These are phyloP conservation scores for Apamea epomidion DNA, from an alignment of 2,888 invertebrate genomes.

Conservation along the genomic window DNA sequence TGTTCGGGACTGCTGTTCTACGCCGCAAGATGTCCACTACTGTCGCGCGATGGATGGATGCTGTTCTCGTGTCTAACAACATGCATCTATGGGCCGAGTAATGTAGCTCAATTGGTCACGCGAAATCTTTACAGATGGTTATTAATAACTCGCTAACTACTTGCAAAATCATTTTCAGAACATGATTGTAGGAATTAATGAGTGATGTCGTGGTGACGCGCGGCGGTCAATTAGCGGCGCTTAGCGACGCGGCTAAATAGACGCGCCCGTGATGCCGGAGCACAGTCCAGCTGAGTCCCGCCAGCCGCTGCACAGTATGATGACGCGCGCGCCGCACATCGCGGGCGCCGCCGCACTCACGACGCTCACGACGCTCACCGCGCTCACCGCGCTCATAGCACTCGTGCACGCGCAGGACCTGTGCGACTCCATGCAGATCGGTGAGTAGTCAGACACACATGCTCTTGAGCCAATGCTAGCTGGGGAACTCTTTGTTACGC, in stretches of 20 bases:
- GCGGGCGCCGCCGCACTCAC: neutral
- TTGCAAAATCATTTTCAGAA: constrained; percentile 37
- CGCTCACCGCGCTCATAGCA: constrained; percentile 4
- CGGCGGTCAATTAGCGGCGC: constrained; percentile 22
- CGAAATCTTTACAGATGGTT: constrained; percentile 28
- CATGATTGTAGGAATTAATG: constrained; percentile 47
- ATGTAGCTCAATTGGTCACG: constrained; percentile 44
- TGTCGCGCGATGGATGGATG: neutral
- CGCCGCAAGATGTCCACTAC: neutral
- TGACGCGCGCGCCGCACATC: neutral
- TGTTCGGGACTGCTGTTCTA: no score
- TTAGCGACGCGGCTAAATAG: constrained; percentile 36
- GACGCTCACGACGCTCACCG: neutral
- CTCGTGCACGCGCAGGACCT: constrained; percentile 22
- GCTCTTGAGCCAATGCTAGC: neutral
- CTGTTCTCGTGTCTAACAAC: neutral
- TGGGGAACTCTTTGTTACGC: neutral
- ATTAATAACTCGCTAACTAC: constrained; percentile 35
- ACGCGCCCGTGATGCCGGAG: neutral
- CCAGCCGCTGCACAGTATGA: neutral
- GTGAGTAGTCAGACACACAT: constrained; percentile 25
- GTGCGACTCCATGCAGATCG: constrained; percentile 21
- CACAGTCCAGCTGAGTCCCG: constrained; percentile 13
- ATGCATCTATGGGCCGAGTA: neutral
- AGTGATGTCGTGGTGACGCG: constrained; percentile 31